Conservation (phyloP, 2,113 vertebrate species). For the Piprites chloris region DNA sequence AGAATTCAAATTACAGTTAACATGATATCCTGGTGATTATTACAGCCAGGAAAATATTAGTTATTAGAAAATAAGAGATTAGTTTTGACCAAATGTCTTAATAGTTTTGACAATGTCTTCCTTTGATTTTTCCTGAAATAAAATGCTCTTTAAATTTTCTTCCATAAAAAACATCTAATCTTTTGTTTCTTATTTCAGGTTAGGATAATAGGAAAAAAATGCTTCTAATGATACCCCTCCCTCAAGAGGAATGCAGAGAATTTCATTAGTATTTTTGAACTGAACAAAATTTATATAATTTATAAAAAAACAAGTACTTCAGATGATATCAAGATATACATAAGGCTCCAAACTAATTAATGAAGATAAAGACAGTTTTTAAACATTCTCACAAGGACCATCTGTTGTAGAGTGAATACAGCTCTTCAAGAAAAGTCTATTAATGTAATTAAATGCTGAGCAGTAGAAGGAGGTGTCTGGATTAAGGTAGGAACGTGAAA, state of each 20-base stretch:
- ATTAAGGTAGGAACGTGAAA: background rate
- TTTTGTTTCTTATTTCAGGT: background rate
- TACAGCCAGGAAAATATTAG: background rate
- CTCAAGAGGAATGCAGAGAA: background rate
- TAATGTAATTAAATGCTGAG: background rate
- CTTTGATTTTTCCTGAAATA: background rate
- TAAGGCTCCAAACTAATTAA: slow-evolving; percentile 7
- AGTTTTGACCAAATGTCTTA: background rate
- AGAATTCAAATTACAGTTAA: background rate
- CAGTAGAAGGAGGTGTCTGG: background rate
- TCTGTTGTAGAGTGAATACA: background rate
- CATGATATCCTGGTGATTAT: background rate
- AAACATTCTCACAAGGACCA: background rate
- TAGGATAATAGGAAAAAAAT: background rate
- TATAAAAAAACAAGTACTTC: background rate
- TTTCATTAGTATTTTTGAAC: background rate
- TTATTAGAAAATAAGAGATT: background rate
- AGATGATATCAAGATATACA: background rate
- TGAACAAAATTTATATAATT: background rate
- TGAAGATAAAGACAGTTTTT: background rate
- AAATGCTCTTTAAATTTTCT: background rate
- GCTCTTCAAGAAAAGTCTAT: background rate
- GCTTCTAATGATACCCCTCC: background rate
- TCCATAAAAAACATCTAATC: background rate
- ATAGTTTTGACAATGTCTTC: background rate